Conservation (phyloP, 2,888 invertebrate genomes). For the Leptura quadrifasciata region DNA sequence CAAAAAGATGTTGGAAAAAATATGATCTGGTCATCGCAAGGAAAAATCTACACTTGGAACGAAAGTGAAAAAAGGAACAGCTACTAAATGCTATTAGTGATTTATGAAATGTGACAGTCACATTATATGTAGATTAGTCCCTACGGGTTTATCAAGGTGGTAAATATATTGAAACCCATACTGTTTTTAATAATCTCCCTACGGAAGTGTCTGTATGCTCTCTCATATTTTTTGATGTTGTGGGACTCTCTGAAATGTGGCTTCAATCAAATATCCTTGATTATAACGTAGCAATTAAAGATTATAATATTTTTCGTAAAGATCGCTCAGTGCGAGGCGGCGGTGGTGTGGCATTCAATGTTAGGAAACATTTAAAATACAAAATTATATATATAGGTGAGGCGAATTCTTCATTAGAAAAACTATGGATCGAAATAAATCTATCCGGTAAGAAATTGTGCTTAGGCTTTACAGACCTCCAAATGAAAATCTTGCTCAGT, state of each 20-base stretch:
- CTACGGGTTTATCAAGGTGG: not conserved
- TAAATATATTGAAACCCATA: not conserved
- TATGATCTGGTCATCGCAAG: too few relatives aligned
- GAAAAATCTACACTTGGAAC: not conserved
- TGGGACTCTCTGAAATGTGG: conserved; percentile 14
- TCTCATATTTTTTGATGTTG: not conserved
- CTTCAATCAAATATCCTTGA: not conserved
- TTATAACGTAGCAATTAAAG: not conserved
- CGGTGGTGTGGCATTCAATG: conserved; percentile 13
- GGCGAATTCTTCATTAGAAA: not conserved
- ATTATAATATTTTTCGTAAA: conserved; percentile 6
- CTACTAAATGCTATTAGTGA: not conserved
- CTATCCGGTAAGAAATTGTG: conserved; percentile 9
- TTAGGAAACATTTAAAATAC: conserved; percentile 11
- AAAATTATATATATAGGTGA: not conserved
- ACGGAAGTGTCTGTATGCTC: too few relatives aligned
- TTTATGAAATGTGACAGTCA: not conserved
- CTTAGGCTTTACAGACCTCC: conserved; percentile 17
- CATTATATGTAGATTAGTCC: not conserved
- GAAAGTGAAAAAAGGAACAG: not conserved
- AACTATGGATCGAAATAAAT: conserved; percentile 6
- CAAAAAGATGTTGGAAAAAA: too few relatives aligned
- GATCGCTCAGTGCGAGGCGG: not conserved
- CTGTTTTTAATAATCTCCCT: too few relatives aligned
- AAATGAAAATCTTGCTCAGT: not conserved